Base-by-base conservation (phyloP, 2,797 vertebrate genomes). In the Cheirogaleus major region DNA sequence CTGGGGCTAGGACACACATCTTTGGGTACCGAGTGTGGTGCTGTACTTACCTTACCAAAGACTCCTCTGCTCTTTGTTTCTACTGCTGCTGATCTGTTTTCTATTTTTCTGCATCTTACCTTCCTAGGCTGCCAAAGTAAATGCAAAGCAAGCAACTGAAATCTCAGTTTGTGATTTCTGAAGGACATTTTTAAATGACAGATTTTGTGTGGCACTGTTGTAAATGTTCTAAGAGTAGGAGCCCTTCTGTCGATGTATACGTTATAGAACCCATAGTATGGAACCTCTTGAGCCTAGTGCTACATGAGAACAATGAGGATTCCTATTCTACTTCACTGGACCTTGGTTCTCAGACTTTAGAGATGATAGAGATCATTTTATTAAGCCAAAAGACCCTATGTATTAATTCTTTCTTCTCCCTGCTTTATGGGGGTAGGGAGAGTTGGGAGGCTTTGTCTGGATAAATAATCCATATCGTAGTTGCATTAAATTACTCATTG, bases 401-500 rank as follows among this genome's bases (percentile, higher is more conserved):
- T 95, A 5, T 83, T 35, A 70, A 32, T 79, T 93, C 59, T 45
- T 2, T 50, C 20, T 63, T 92, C 17, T 92, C 5, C 72, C 52
- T 65, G 5, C n/a, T 25, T 84, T 81, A 4, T 20, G 55, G 73
- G 11, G 43, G 9, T 22, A 9, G 32, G 32, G 57, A 0, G 25
- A 10, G 13, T 41, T 81, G 43, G 35, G 57, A 92, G 65, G 23
- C 63, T 73, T 93, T 69, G 25, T 84, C 23, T 81, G 38, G 48
- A n/a, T 72, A 79, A 82, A 30, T 91, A 43, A 59, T 81, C 48
- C 63, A 13, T 50, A 78, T 70, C 93, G 43, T 70, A 59, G 23
- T 88, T 88, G 61, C 20, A 89, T 87, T 87, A 63, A 89, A 69
- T 89, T 86, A 89, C 3, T 92, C 83, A 45, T 41, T 90, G 18